Evolutionary conservation across 2,888 invertebrate genomes (phyloP).

Genomic region (Caenorhabditis sinica): DNA sequence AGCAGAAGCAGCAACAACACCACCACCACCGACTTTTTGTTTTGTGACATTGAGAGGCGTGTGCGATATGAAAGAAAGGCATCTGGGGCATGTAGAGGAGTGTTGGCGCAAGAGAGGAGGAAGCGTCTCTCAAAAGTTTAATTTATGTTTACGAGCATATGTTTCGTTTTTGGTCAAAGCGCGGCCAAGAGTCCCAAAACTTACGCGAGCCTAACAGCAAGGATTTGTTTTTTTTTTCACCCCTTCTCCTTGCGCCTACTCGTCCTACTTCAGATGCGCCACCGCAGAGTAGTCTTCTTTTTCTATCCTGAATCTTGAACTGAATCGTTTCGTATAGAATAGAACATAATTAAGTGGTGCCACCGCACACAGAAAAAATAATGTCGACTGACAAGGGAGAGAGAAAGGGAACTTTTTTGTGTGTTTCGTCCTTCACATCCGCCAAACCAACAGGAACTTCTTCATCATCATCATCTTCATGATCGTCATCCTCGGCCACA

Average conservation of each 20-base stretch:
- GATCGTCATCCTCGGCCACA: slow-evolving; percentile 16
- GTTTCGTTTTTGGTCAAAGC: slow-evolving; percentile 68
- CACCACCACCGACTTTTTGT: slow-evolving; percentile 57
- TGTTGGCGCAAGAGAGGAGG: slow-evolving; percentile 61
- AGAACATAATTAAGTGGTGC: slow-evolving; percentile 33
- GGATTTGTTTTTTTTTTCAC: slow-evolving; percentile 62
- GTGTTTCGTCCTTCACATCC: slow-evolving; percentile 10
- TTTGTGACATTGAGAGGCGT: slow-evolving; percentile 66
- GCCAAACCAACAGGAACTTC: slow-evolving; percentile 21
- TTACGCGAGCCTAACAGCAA: slow-evolving; percentile 50
- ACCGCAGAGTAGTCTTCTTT: neutral
- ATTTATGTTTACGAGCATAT: slow-evolving; percentile 73
- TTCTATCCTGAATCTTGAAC: slow-evolving; percentile 26
- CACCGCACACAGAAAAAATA: slow-evolving; percentile 16
- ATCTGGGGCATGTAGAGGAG: slow-evolving; percentile 54
- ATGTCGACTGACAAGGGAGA: neutral
- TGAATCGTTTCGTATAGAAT: slow-evolving; percentile 32
- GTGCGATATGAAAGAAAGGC: slow-evolving; percentile 64
- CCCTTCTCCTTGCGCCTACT: slow-evolving; percentile 32
- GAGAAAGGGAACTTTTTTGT: slow-evolving; percentile 18
- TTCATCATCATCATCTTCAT: slow-evolving; percentile 9
- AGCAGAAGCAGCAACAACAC: slow-evolving; percentile 38
- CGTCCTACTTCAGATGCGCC: slow-evolving; percentile 38
- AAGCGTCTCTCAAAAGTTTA: slow-evolving; percentile 69
- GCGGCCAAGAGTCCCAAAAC: slow-evolving; percentile 56